Evolutionary conservation across 2,888 invertebrate species (phyloP).

Genomic region (Cotesia congregata): DNA sequence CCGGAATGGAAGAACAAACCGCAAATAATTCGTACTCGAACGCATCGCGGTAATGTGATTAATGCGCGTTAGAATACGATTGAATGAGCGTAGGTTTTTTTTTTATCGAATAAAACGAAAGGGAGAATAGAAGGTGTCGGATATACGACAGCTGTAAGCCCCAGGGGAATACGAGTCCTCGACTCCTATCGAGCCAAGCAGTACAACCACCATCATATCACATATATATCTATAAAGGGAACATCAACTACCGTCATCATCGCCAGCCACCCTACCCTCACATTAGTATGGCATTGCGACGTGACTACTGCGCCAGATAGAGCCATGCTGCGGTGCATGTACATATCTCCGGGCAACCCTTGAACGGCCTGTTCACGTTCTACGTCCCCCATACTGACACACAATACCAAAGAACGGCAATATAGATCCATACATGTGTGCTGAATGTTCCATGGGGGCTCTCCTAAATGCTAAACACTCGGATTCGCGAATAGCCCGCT

Average conservation of each 20-base stretch:
- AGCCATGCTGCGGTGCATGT: conserved; percentile 17
- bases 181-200: conserved; percentile 52
- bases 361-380: conserved; percentile 27
- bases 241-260: conserved; percentile 47
- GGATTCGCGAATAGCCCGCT: conserved; percentile 25
- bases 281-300: conserved; percentile 1
- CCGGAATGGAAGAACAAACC: conserved; percentile 1
- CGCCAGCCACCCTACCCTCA: conserved; percentile 39
- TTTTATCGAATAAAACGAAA: conserved; percentile 32
- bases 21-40: conserved; percentile 3
- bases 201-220: background rate
- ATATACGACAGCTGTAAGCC: conserved; percentile 69
- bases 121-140: conserved; percentile 61
- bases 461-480: background rate
- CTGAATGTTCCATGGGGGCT: background rate
- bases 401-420: background rate
- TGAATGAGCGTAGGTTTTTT: conserved; percentile 45
- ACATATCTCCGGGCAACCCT: conserved; percentile 29
- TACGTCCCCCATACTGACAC: conserved; percentile 15
- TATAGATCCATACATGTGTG: too few relatives aligned
- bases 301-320: conserved; percentile 19
- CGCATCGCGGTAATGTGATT: conserved; percentile 44
- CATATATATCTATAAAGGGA: too few relatives aligned
- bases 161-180: conserved; percentile 63
- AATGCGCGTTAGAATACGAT: conserved; percentile 47